These are phyloP conservation scores for Siniperca obscura DNA, from an alignment of 2,797 vertebrate species.

Conservation along the genomic window DNA sequence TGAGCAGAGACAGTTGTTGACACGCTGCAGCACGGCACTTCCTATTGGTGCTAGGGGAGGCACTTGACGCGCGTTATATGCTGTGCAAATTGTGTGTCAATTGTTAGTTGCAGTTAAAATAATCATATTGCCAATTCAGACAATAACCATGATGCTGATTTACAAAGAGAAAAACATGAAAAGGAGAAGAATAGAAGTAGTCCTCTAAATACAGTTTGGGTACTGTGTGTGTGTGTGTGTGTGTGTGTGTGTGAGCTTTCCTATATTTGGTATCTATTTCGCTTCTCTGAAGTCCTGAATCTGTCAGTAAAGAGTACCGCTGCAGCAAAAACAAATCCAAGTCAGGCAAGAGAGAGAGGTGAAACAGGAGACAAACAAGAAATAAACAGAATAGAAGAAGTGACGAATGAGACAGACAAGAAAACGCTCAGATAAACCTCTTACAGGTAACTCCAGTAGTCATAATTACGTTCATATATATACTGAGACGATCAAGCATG, in stretches of 20 bases:
- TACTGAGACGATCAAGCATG: not conserved
- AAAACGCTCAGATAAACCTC: conserved; percentile 3
- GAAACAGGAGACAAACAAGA: not conserved
- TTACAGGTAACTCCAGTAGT: conserved; percentile 4
- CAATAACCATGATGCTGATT: conserved; percentile 1
- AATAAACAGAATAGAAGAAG: conserved; percentile 10
- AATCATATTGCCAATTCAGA: not conserved
- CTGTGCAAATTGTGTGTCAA: not conserved
- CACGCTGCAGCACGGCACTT: not conserved
- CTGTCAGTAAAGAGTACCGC: conserved; percentile 77
- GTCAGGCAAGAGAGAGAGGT: conserved; percentile 21
- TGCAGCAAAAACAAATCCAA: conserved; percentile 67
- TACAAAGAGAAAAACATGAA: conserved; percentile 18
- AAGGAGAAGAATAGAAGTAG: conserved; percentile 25
- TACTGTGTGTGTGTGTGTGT: conserved; percentile 20
- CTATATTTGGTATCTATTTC: conserved; percentile 72
- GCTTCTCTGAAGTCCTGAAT: conserved; percentile 77
- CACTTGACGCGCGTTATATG: no score
- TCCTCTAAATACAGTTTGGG: conserved; percentile 42
- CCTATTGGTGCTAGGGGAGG: no score
- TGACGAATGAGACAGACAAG: conserved; percentile 6
- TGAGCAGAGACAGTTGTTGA: no score
- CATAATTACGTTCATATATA: not conserved
- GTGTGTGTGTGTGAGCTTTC: conserved; percentile 22
- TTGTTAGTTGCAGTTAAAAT: not conserved